Evolutionary conservation across 2,113 vertebrate genomes (phyloP), one percentile per base, ranked within the genome.

Genomic region (Corydoras maculifer): DNA sequence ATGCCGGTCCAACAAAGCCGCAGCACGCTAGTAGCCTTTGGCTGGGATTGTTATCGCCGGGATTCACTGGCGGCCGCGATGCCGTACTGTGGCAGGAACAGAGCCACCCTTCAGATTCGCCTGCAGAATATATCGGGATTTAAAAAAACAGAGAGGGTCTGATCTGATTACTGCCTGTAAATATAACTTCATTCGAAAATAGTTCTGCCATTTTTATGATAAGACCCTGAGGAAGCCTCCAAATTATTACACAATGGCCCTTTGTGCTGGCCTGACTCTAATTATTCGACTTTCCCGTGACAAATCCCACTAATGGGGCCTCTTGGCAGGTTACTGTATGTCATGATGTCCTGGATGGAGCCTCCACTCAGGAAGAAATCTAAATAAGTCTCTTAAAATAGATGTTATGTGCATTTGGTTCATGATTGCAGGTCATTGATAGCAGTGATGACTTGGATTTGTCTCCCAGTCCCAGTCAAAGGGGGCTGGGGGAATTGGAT

Each of bases 381-480:
- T 85, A 86, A 82, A 83, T 72, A 77, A 75, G 84, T 77, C 81
- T 83, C 80, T 84, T 15, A 81, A 35, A 61, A 87, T 75, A 81
- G 82, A 87, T 85, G 84, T 88, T 87, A 89, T 86, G 81, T 83
- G 83, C 85, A 79, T 85, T 88, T 88, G 84, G 84, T 86, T 87
- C 86, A 87, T 86, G 83, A 84, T 88, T 89, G 81, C 82, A 80
- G 83, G 79, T 75, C 85, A 85, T 84, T 87, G 87, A 88, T 89
- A 86, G 87, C 84, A 85, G 86, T 81, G 72, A 82, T 77, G 79
- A 81, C 86, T 83, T 87, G 87, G 87, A 88, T 90, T 90, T 90
- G 88, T 89, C 86, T 89, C 88, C 88, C 83, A 78, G 87, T 86
- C 87, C 87, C 88, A 87, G 82, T 91, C 86, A 91, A 89, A 89